Percentiles rank a stretch among this genome's conserved stretches.
phyloP scores from a whole-genome alignment of 2,797 vertebrate species.

The Chanos chanos region DNA sequence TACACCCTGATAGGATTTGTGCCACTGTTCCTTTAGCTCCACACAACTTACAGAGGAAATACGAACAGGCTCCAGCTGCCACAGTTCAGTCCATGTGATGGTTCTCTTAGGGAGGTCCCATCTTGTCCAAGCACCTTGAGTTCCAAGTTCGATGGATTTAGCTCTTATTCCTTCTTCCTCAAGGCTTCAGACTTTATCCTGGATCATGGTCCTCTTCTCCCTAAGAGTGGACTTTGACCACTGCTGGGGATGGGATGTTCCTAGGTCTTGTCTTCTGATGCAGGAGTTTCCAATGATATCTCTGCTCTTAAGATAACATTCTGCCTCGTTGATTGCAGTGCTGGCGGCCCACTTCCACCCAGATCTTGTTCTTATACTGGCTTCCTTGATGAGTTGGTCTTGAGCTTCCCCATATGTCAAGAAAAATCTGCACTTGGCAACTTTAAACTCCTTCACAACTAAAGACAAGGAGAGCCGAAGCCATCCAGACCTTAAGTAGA shows the following conservation, averaged over 20 bases:
- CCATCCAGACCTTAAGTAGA: no score
- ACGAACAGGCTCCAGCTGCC: constrained; percentile 5
- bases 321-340: neutral
- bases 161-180: no score
- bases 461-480: no score
- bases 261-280: neutral
- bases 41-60: neutral
- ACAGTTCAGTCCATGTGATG: constrained; percentile 3
- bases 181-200: no score
- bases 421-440: no score
- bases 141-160: neutral
- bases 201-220: no score
- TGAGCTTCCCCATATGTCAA: neutral
- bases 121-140: neutral
- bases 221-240: no score
- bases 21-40: no score
- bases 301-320: neutral
- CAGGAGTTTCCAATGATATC: constrained; percentile 5
- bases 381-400: neutral
- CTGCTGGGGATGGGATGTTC: neutral
- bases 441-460: no score
- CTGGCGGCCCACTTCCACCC: neutral
- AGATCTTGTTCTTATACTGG: neutral
- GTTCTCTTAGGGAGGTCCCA: neutral
- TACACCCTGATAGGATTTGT: neutral